Base-by-base conservation (phyloP, 2,797 vertebrate genomes). In the Peromyscus nudipes region DNA sequence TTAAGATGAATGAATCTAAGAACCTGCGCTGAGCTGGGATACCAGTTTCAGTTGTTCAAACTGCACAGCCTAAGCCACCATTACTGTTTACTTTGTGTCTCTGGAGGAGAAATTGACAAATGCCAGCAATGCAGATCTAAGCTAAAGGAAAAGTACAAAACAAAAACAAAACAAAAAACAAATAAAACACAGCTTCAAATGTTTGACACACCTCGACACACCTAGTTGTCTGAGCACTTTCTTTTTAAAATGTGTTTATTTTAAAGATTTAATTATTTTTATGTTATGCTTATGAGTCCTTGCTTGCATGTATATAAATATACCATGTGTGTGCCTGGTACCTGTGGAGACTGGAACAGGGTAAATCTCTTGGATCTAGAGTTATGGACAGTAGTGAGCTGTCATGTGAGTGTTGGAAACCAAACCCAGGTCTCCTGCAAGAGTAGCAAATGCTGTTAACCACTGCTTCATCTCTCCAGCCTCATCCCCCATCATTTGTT, bases 1-100 rank as follows among this genome's bases (percentile, higher is more conserved):
- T 43, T 64, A 91, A 97, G 89, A 92, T 77, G 71, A 80, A n/a
- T 8, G 34, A 62, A 29, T 17, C 81, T 67, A 43, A 84, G 76
- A 79, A 77, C 77, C 84, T 37, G 17, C 37, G 12, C 52, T 92
- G 73, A 71, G 10, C 43, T 64, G 31, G 9, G 17, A 86, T 75
- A 60, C 21, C 79, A 73, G 83, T 14, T 37, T 25, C 14, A 77
- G 21, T 67, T 40, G 16, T 88, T 91, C 29, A n/a, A 29, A 79
- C 14, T 29, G 16, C 25, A 91, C 1, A 73, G 12, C 14, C 29
- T 91, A 27, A 87, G 14, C 25, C 9, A 88, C 25, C 13, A 6
- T 67, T 71, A 64, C 23, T 80, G 9, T 60, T 52, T 79, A 16
- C 65, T 85, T 77, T 19, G 4, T 83, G 0, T 65, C 21, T 86